Evolutionary conservation across 2,797 vertebrate species (phyloP), one percentile per base, ranked within the genome.

Genomic region (Chelon auratus): DNA sequence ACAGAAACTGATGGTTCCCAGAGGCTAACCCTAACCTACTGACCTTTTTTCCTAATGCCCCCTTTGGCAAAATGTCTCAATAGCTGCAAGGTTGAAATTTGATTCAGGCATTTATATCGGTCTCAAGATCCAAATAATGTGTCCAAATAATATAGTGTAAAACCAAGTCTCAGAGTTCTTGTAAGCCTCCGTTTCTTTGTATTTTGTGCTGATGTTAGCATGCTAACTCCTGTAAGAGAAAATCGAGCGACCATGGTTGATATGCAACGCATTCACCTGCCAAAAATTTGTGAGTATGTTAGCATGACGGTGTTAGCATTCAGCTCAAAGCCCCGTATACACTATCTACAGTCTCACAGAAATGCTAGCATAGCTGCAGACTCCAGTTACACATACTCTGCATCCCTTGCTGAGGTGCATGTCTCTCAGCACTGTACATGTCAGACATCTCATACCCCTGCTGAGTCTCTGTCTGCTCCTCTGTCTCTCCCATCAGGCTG

Each of bases 401-500:
- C n/a, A 43, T 68, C 61, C 37, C 57, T 59, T 59, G 33, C 60
- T 20, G 42, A 57, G 36, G 68, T 68, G 45, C 42, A 36, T 37
- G 73, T 72, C 80, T 82, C 80, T 73, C 65, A 36, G 76, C 64
- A 62, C 55, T 33, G 57, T 62, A 54, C 58, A 60, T 71, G 77
- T 83, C 70, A 80, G 81, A 75, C 68, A 61, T 67, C 5, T 54
- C 45, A 59, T 76, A 52, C 69, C 69, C 54, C 62, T 65, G 56
- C 71, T 68, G 74, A 82, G 63, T 8, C 30, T 20, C 72, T 82
- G 60, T 48, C 59, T 77, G 55, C 74, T 67, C 72, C 20, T 66
- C 72, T 43, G 72, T 75, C 61, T 84, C 78, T 77, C 48, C 68
- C 43, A 50, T 81, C 83, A 77, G 82, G 67, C 82, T 63, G 70